Percentiles rank a stretch among this genome's conserved stretches.
phyloP scores from a whole-genome alignment of 2,797 vertebrate species.

The Decapterus maruadsi region DNA sequence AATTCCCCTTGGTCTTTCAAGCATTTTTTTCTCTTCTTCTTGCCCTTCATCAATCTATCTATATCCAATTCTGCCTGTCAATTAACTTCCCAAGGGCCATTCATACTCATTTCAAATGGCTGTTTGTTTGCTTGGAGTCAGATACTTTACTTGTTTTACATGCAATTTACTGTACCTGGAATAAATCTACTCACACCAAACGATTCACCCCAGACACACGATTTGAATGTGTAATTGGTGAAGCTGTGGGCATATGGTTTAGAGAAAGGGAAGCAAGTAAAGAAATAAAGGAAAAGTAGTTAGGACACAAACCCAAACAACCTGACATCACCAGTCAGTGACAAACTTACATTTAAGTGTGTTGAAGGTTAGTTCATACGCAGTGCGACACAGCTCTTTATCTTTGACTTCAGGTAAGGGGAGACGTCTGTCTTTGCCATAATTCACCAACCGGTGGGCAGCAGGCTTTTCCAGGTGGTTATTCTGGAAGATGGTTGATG shows the following conservation, averaged over 20 bases:
- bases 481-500: conserved; percentile 90
- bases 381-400: conserved; percentile 72
- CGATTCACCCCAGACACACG: neutral
- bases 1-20: conserved; percentile 62
- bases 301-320: neutral
- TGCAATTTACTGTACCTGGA: conserved; percentile 37
- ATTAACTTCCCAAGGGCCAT: conserved; percentile 50
- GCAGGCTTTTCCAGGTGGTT: conserved; percentile 83
- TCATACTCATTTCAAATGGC: conserved; percentile 48
- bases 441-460: conserved; percentile 82
- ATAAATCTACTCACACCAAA: conserved; percentile 18
- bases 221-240: neutral
- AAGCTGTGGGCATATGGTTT: neutral
- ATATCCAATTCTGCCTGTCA: conserved; percentile 70
- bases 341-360: conserved; percentile 92
- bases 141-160: conserved; percentile 41
- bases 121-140: conserved; percentile 44
- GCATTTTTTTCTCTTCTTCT: conserved; percentile 51
- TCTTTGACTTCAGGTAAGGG: conserved; percentile 73
- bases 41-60: conserved; percentile 73
- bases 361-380: conserved; percentile 91
- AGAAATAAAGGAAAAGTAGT: neutral
- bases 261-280: neutral
- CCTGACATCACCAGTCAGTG: neutral
- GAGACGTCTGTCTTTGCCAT: conserved; percentile 74